Base-by-base conservation (phyloP, 2,113 vertebrate genomes). In the Oreotrochilus melanogaster region DNA sequence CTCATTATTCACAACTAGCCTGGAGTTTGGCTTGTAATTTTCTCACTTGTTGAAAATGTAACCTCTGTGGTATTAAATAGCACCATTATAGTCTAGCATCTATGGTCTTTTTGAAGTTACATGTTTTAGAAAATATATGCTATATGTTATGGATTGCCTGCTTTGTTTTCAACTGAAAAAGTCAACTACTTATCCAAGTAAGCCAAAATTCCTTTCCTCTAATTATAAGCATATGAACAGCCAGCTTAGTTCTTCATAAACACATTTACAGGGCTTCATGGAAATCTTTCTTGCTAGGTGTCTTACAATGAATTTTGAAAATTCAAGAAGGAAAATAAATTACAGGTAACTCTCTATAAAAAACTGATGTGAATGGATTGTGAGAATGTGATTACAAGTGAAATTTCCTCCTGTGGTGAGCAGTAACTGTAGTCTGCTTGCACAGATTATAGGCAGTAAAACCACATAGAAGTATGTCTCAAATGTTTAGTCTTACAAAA, bases 291-390 rank as follows among this genome's bases (percentile, higher is more conserved):
- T 96, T 97, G 57, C 84, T 92, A 90, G 73, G 22, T 95, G 87
- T 96, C 86, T 96, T 96, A 86, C 75, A 96, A 96, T 92, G 80
- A 17, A 94, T 94, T 64, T 66, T 95, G 75, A 97, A 98, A 97
- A 96, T 96, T 96, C 86, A 96, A 91, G 93, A 95, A 91, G 58
- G 30, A 95, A 97, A 97, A 97, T 96, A 96, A 97, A 97, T 84
- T 93, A 92, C 74, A 96, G 80, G 86, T 94, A 97, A 92, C 87
- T 96, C 88, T 64, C 30, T 72, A 89, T 88, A 97, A 95, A 97
- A 95, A 84, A 94, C 56, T 94, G 94, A 90, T 62, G 62, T 94
- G 97, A 97, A 97, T 71, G 84, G 62, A 93, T 93, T 91, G 83
- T 94, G 94, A 72, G 61, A 83, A 91, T 42, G n/a, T 85, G 47